Evolutionary conservation across 2,888 invertebrate genomes (phyloP).

Genomic region (Omphaloscelis lunosa): DNA sequence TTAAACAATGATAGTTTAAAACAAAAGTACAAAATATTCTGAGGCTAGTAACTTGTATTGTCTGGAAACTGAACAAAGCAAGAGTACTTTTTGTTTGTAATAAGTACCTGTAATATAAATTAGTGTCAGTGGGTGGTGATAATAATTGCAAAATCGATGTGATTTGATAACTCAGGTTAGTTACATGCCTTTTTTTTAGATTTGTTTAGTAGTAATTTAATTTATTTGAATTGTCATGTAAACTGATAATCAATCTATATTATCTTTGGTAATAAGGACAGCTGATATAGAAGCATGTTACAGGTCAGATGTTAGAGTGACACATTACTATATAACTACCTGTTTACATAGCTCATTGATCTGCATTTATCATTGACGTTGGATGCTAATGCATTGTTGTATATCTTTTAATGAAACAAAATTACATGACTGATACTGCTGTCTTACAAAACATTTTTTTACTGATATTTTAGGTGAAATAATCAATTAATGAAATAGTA

Average conservation of each 20-base stretch:
- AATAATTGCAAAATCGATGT: conserved; percentile 30
- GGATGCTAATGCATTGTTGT: conserved; percentile 40
- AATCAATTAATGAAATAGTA: background rate
- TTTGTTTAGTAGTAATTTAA: conserved; percentile 14
- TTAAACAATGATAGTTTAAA: conserved; percentile 14
- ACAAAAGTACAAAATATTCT: conserved; percentile 7
- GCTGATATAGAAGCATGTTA: conserved; percentile 37
- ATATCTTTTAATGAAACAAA: conserved; percentile 55
- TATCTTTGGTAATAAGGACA: conserved; percentile 47
- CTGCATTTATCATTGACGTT: conserved; percentile 41
- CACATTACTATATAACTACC: conserved; percentile 62
- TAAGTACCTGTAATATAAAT: conserved; percentile 1
- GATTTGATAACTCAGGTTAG: conserved; percentile 28
- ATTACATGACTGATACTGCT: conserved; percentile 6
- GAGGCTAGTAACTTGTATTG: background rate
- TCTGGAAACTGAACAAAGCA: background rate
- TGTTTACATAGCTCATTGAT: conserved; percentile 60
- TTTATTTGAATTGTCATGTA: conserved; percentile 12
- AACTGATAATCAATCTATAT: conserved; percentile 47
- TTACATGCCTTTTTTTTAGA: conserved; percentile 7
- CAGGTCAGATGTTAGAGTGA: conserved; percentile 62
- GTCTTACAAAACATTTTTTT: background rate
- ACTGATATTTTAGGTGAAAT: background rate
- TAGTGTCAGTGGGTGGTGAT: conserved; percentile 13
- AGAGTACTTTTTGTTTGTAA: background rate